A percentile compares a stretch with the other conserved stretches of the same genome.
phyloP scores from a whole-genome alignment of 2,797 vertebrate species.

The Coregonus ussuriensis region DNA sequence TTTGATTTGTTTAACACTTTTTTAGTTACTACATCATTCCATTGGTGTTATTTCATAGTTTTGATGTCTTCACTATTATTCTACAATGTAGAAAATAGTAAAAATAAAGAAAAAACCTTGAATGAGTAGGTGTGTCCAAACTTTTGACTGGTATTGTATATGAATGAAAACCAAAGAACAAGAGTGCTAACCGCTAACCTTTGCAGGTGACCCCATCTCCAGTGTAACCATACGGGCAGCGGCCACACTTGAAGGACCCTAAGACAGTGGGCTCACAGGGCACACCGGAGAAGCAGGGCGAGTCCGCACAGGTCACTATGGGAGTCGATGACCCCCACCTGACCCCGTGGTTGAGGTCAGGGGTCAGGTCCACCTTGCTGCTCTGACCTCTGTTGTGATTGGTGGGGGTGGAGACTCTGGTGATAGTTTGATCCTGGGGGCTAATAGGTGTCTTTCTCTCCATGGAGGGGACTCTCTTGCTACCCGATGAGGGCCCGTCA shows the following conservation, averaged over 20 bases:
- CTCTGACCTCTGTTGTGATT: constrained; percentile 48
- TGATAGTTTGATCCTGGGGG: constrained; percentile 34
- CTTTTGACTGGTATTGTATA: too few relatives aligned
- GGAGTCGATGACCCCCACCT: constrained; percentile 35
- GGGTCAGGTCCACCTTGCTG: constrained; percentile 33
- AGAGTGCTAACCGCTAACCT: constrained; percentile 69
- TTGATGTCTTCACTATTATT: too few relatives aligned
- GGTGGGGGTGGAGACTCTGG: constrained; percentile 39
- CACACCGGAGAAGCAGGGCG: constrained; percentile 83
- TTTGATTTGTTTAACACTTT: too few relatives aligned
- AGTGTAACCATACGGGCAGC: constrained; percentile 82
- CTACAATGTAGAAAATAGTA: too few relatives aligned
- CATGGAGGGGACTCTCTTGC: constrained; percentile 32
- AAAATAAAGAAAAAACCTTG: too few relatives aligned
- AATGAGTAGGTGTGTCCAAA: too few relatives aligned
- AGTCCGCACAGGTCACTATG: constrained; percentile 69
- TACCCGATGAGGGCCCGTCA: constrained; percentile 29
- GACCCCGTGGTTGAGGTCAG: constrained; percentile 41
- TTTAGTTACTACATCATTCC: too few relatives aligned
- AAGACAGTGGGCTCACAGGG: constrained; percentile 72
- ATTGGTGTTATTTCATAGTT: too few relatives aligned
- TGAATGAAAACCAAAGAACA: neutral
- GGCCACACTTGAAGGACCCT: constrained; percentile 76
- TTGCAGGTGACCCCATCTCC: constrained; percentile 83
- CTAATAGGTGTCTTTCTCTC: constrained; percentile 43